Evolutionary conservation across 2,797 vertebrate genomes (phyloP), one percentile per base, ranked within the genome.

Genomic region (Fringilla coelebs): DNA sequence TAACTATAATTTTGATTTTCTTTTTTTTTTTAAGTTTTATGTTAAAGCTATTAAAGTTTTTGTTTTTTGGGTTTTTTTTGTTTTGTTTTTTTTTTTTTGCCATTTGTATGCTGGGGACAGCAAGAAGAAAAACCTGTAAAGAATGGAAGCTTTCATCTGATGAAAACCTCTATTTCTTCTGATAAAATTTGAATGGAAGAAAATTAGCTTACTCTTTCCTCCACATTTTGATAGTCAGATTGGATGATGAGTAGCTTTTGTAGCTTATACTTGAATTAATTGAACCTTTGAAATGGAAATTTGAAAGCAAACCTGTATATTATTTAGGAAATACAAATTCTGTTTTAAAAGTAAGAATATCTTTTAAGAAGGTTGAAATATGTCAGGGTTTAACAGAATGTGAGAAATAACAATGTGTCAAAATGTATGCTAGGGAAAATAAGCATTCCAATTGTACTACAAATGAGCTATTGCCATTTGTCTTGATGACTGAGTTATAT

Each of bases 231-330:
- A 85, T 91, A 84, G 49, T 91, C 43, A 84, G 32, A 83, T 75
- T 80, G 65, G 21, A 51, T 79, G 76, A 75, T 73, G 57, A 87
- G 15, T 61, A 85, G 61, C 72, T 92, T 90, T 85, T 92, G 65
- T 48, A 82, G 38, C n/a, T 95, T 92, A 65, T 28, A 75, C 22
- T 75, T 83, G 87, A 96, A 95, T 85, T 96, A 91, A 88, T 6
- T 60, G 60, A 74, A 88, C 11, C 54, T 88, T 93, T 95, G 83
- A 93, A 95, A 93, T 88, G 85, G 51, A 93, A 91, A 96, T 89
- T 68, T 80, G 61, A 79, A 93, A 94, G 57, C 26, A 91, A 95
- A 90, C 17, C 72, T 80, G 34, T 89, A 54, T 67, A 48, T 79
- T 85, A 74, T 85, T 89, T 93, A 87, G 49, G 51, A 93, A 93